Percentiles rank a stretch among this genome's conserved stretches.
These are phyloP conservation scores for Kryptolebias ocellatus DNA, from an alignment of 2,797 vertebrate species.

Conservation along the genomic window DNA sequence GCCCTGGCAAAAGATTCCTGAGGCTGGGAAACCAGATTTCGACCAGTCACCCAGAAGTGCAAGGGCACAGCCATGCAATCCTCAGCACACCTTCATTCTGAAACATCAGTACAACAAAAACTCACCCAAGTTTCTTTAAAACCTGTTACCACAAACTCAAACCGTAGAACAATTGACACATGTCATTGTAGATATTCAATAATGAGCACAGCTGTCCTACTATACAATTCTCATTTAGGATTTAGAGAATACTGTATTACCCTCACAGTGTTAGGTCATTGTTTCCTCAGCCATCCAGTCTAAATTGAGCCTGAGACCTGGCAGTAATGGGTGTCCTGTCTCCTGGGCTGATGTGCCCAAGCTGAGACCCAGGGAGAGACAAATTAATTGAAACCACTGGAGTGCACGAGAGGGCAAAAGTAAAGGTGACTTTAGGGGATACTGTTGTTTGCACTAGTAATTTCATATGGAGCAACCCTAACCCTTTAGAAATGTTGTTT, in stretches of 20 bases:
- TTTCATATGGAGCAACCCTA: not conserved
- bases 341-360: constrained; percentile 55
- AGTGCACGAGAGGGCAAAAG: constrained; percentile 34
- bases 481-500: not conserved
- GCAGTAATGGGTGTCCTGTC: constrained; percentile 68
- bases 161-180: constrained; percentile 23
- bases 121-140: not conserved
- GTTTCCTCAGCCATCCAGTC: constrained; percentile 28
- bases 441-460: constrained; percentile 15
- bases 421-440: constrained; percentile 34
- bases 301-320: constrained; percentile 61
- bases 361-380: constrained; percentile 43
- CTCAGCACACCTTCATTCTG: constrained; percentile 28
- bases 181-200: constrained; percentile 17
- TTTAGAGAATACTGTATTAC: constrained; percentile 28
- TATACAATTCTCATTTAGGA: constrained; percentile 24
- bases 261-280: constrained; percentile 31
- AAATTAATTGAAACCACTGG: constrained; percentile 69
- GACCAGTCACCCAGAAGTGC: constrained; percentile 5
- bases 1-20: constrained; percentile 30
- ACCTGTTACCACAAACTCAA: constrained; percentile 4
- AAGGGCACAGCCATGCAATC: constrained; percentile 35
- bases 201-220: constrained; percentile 23
- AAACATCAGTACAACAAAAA: constrained; percentile 10
- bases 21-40: constrained; percentile 22